These are phyloP conservation scores for Phataginus tetradactyla DNA, from an alignment of 2,797 vertebrate genomes.

Conservation along the genomic window DNA sequence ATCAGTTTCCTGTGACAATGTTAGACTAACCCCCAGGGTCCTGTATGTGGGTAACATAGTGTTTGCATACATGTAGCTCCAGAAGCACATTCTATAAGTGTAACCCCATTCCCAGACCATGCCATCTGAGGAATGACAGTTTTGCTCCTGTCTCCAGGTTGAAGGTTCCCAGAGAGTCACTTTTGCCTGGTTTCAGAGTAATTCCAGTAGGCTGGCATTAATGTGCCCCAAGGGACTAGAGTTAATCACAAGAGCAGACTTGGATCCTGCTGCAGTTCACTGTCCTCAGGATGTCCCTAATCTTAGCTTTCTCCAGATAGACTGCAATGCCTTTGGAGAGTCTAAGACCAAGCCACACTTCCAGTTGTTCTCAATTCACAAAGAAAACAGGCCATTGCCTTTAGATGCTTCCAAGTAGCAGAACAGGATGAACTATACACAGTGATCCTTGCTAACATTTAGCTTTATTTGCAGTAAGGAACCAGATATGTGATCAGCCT, in stretches of 20 bases:
- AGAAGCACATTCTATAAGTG: neutral
- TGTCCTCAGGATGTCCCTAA: neutral
- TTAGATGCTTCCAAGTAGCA: neutral
- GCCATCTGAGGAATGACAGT: neutral
- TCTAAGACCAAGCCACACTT: neutral
- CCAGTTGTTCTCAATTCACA: neutral
- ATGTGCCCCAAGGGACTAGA: neutral
- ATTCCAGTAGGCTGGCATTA: neutral
- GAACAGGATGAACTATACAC: neutral
- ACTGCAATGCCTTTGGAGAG: neutral
- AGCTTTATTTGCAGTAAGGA: constrained; percentile 55
- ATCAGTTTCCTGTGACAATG: neutral
- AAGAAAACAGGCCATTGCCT: neutral
- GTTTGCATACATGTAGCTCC: neutral
- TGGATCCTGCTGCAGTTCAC: neutral
- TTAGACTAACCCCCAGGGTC: neutral
- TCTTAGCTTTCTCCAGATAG: neutral
- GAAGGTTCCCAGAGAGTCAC: neutral
- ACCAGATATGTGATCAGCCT: constrained; percentile 19
- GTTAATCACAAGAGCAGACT: neutral
- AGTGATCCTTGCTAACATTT: neutral
- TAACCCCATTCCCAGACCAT: neutral
- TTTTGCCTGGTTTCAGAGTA: neutral
- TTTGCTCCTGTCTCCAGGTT: neutral
- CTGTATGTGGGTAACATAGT: neutral